These are phyloP conservation scores for Lutjanus argentimaculatus DNA, from an alignment of 2,797 vertebrate genomes.

Conservation along the genomic window DNA sequence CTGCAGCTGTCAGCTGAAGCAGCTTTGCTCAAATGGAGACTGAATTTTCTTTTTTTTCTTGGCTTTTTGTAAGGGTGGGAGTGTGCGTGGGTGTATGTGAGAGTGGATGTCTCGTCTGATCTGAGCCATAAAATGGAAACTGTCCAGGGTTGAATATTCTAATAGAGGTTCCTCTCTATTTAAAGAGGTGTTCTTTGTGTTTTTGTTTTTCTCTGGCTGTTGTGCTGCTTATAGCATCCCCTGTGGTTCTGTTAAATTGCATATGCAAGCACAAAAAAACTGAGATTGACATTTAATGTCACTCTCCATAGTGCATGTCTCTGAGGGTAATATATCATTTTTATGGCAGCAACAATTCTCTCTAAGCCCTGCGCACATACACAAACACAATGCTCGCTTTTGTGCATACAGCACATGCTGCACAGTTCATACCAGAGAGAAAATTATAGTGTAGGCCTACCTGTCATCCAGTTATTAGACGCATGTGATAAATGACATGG, in stretches of 20 bases:
- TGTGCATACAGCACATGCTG: not conserved
- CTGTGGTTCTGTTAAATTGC: constrained; percentile 31
- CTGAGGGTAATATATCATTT: constrained; percentile 12
- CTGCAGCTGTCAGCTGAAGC: constrained; percentile 40
- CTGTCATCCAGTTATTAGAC: constrained; percentile 3
- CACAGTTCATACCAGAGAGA: not conserved
- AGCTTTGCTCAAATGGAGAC: constrained; percentile 27
- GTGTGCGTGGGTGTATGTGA: constrained; percentile 15
- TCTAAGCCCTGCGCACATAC: not conserved
- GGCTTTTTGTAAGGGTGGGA: not conserved
- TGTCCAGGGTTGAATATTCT: constrained; percentile 18
- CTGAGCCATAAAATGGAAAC: constrained; percentile 8
- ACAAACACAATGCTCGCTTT: constrained; percentile 1
- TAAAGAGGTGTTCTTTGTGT: not conserved
- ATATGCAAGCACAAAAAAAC: constrained; percentile 43
- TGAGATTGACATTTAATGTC: constrained; percentile 6
- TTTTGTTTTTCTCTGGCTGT: not conserved
- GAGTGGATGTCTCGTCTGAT: constrained; percentile 19
- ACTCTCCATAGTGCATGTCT: not conserved
- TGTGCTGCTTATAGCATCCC: not conserved
- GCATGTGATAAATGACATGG: constrained; percentile 7
- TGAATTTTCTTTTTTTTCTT: constrained; percentile 9
- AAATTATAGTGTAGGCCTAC: not conserved
- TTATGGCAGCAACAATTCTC: constrained; percentile 29
- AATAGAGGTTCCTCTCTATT: not conserved